These are phyloP conservation scores for Chelidonichthys spinosus DNA, from an alignment of 2,797 vertebrate species.

Conservation along the genomic window DNA sequence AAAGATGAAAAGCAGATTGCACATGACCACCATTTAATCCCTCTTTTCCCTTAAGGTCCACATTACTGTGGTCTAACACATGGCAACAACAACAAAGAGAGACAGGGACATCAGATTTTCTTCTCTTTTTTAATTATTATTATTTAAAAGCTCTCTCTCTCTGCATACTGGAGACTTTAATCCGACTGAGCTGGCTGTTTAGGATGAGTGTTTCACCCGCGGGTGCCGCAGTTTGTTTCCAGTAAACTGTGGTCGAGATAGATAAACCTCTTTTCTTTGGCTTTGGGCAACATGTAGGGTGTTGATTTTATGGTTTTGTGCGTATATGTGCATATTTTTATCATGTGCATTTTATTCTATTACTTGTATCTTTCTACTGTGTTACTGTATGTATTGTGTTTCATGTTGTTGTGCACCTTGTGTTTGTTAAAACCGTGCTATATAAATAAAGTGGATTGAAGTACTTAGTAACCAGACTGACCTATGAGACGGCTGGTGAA, in stretches of 20 bases:
- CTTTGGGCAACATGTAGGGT: too few species aligned
- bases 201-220: neutral
- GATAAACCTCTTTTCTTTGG: neutral
- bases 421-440: too few species aligned
- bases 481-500: neutral
- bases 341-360: too few species aligned
- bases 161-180: neutral
- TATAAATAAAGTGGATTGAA: too few species aligned
- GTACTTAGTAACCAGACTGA: constrained; percentile 15
- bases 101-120: neutral
- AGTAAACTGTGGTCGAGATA: neutral
- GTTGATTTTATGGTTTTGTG: too few species aligned
- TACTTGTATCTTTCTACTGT: too few species aligned
- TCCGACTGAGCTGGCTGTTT: neutral
- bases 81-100: neutral
- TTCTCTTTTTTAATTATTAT: neutral
- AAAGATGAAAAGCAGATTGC: neutral
- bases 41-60: neutral
- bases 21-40: neutral
- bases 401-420: too few species aligned
- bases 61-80: constrained; percentile 12
- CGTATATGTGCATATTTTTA: too few species aligned
- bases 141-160: neutral
- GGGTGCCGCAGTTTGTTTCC: neutral
- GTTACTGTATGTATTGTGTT: too few species aligned